Percentiles rank a stretch among this genome's conserved stretches.
These are phyloP conservation scores for Alethe castanea DNA, from an alignment of 2,113 vertebrate genomes.

Conservation along the genomic window DNA sequence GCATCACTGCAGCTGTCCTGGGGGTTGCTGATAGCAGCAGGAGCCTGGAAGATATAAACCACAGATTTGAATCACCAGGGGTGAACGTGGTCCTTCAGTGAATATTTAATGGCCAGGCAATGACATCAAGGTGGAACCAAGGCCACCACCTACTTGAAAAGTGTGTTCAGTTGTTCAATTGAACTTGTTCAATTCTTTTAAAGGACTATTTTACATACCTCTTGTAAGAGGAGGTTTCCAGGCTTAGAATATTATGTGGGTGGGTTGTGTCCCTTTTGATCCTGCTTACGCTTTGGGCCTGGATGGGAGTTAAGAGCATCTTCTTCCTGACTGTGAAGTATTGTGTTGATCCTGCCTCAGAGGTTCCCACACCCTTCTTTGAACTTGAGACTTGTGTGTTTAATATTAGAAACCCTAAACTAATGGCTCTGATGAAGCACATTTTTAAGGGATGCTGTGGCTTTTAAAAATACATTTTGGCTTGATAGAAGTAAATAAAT, in stretches of 20 bases:
- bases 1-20: not conserved
- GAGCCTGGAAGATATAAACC: not conserved
- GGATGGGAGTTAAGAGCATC: not conserved
- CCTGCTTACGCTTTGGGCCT: not conserved
- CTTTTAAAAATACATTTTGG: constrained; percentile 38
- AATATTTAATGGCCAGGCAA: not conserved
- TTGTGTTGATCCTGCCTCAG: not conserved
- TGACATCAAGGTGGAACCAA: not conserved
- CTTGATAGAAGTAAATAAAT: not conserved
- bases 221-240: not conserved
- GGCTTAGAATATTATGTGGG: not conserved
- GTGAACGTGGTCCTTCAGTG: fast-evolving
- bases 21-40: not conserved
- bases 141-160: not conserved
- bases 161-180: not conserved
- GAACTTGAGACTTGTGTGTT: not conserved
- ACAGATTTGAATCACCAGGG: not conserved
- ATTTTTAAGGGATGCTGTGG: constrained; percentile 20
- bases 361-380: not conserved
- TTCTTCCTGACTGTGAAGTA: not conserved
- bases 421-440: constrained; percentile 22
- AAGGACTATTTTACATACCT: not conserved
- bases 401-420: constrained; percentile 30
- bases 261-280: not conserved
- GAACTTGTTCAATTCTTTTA: not conserved